phyloP scores from a whole-genome alignment of 1,140 invertebrate species.

The Bemisia tabaci region DNA sequence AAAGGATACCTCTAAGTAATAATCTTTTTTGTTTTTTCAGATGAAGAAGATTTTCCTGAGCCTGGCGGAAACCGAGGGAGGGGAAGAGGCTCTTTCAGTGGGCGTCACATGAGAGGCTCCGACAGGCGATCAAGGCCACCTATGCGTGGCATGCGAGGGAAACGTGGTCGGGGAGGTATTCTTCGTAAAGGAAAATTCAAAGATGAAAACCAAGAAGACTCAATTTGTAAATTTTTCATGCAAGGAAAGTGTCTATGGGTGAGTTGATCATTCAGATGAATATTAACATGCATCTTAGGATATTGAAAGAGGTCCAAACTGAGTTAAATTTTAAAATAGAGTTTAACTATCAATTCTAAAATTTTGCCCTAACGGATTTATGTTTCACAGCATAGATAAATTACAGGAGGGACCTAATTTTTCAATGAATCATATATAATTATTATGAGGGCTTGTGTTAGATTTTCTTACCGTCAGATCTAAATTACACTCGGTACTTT shows the following conservation, averaged over 20 bases:
- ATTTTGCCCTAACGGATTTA: background rate
- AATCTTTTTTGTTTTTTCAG: conserved; percentile 1
- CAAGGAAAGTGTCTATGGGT: conserved; percentile 76
- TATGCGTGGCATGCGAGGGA: conserved; percentile 21
- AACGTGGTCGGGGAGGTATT: conserved; percentile 27
- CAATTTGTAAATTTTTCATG: conserved; percentile 63
- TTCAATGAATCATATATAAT: no score
- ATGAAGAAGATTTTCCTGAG: conserved; percentile 24
- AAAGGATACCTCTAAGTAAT: no score
- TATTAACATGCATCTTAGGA: background rate
- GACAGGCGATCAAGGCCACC: conserved; percentile 9
- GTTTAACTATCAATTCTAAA: conserved; percentile 22
- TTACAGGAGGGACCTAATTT: no score
- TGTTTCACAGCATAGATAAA: no score
- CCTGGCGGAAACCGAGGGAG: conserved; percentile 27
- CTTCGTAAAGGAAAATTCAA: conserved; percentile 22
- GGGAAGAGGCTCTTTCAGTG: conserved; percentile 9
- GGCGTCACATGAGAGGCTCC: conserved; percentile 10
- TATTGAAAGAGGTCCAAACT: conserved; percentile 7
- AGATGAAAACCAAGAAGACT: conserved; percentile 18
- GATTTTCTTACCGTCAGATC: no score
- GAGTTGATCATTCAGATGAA: conserved; percentile 11
- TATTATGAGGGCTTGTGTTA: no score
- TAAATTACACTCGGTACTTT: no score
- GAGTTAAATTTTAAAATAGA: conserved; percentile 11